Conservation (phyloP, 2,797 vertebrate genomes). For the Oceanodroma leucorhoa region DNA sequence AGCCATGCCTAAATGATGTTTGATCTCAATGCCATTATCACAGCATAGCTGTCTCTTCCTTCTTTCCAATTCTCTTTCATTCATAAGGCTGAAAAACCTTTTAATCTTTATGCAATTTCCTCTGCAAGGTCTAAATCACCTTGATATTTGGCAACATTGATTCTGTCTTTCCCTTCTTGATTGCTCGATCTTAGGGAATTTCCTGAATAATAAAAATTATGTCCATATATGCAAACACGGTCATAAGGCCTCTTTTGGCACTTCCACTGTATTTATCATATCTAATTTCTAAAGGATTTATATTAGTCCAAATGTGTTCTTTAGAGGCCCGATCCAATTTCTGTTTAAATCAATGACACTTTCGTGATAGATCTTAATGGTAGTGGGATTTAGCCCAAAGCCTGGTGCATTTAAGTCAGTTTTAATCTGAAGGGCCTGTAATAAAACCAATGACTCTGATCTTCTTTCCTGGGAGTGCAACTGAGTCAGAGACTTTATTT, state of each 20-base stretch:
- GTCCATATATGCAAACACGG: neutral
- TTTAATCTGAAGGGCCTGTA: slow-evolving; percentile 22
- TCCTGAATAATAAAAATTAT: slow-evolving; percentile 44
- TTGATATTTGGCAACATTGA: slow-evolving; percentile 48
- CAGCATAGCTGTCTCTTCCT: slow-evolving; percentile 10
- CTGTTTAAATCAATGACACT: neutral
- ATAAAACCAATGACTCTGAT: slow-evolving; percentile 34
- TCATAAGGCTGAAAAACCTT: slow-evolving; percentile 35
- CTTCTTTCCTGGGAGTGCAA: neutral
- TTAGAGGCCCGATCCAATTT: neutral
- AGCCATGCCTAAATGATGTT: slow-evolving; percentile 27
- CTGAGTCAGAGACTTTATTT: neutral
- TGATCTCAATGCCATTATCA: slow-evolving; percentile 22
- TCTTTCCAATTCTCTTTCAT: slow-evolving; percentile 37
- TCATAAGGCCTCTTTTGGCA: neutral
- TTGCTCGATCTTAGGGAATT: slow-evolving; percentile 36
- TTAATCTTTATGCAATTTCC: slow-evolving; percentile 53
- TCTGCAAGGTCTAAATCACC: slow-evolving; percentile 44
- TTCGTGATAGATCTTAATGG: neutral
- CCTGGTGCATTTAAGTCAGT: slow-evolving; percentile 10
- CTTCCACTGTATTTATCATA: slow-evolving; percentile 29
- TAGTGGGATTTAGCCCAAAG: slow-evolving; percentile 25
- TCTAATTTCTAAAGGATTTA: slow-evolving; percentile 35
- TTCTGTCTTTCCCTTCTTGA: slow-evolving; percentile 30
- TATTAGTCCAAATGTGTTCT: slow-evolving; percentile 9